Evolutionary conservation across 2,797 vertebrate genomes (phyloP).

Genomic region (Gila robusta): DNA sequence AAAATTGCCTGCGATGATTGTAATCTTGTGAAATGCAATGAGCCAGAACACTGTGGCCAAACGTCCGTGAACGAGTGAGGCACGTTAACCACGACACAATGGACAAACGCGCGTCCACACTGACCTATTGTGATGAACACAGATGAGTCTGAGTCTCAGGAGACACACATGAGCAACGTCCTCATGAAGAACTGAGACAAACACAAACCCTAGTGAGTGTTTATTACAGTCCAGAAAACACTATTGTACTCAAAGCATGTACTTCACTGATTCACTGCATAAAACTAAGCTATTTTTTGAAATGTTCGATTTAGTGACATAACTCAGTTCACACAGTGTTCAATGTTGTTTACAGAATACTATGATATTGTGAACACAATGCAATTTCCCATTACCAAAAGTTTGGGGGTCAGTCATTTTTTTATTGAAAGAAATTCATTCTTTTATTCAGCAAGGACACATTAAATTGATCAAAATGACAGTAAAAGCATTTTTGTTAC

Average conservation of each 20-base stretch:
- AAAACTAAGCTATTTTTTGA: not conserved
- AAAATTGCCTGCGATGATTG: not conserved
- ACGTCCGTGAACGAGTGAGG: not conserved
- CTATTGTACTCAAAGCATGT: not conserved
- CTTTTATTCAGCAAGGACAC: no score
- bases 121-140: conserved; percentile 10
- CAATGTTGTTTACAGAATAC: not conserved
- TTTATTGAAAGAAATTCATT: not conserved
- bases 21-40: not conserved
- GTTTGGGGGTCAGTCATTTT: not conserved
- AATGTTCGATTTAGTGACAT: not conserved
- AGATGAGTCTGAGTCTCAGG: conserved; percentile 8
- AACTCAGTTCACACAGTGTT: not conserved
- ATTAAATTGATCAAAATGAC: not conserved
- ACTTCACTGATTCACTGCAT: not conserved
- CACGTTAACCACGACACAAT: not conserved
- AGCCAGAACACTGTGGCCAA: not conserved
- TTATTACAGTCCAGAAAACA: not conserved
- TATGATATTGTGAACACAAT: not conserved
- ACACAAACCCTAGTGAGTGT: not conserved
- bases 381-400: not conserved
- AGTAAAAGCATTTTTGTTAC: not conserved
- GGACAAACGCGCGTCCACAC: not conserved
- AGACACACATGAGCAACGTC: not conserved
- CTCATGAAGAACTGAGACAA: not conserved